phyloP scores from a whole-genome alignment of 2,113 vertebrate genomes.

The Oncorhynchus clarkii region DNA sequence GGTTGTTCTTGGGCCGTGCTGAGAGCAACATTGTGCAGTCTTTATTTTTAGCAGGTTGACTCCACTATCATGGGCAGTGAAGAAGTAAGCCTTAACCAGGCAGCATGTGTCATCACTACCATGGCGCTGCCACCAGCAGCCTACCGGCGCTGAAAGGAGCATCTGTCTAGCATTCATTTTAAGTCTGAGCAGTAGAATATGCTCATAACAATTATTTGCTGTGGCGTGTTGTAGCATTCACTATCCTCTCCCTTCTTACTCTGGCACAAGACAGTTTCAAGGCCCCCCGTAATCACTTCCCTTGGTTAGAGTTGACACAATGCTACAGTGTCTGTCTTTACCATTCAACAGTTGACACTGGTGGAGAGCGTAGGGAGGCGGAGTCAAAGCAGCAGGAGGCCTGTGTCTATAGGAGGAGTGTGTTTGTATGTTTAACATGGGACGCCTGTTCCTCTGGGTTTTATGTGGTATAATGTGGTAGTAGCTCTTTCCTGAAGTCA shows the following conservation, averaged over 20 bases:
- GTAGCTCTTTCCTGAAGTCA: too few species aligned
- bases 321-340: too few species aligned
- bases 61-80: slow-evolving; percentile 36
- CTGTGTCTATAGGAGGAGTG: too few species aligned
- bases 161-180: slow-evolving; percentile 23
- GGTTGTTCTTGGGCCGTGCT: slow-evolving; percentile 37
- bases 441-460: neutral
- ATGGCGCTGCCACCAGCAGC: neutral
- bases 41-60: slow-evolving; percentile 68
- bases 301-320: too few species aligned
- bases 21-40: slow-evolving; percentile 46
- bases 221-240: neutral
- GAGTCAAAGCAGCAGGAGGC: too few species aligned
- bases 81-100: slow-evolving; percentile 25
- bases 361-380: too few species aligned
- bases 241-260: neutral
- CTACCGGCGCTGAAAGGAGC: slow-evolving; percentile 13
- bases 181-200: neutral
- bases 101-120: slow-evolving; percentile 29
- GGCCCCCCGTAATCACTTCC: too few species aligned
- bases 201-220: neutral
- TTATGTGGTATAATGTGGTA: too few species aligned
- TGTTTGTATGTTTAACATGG: neutral
- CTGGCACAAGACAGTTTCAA: too few species aligned
- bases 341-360: too few species aligned